These are phyloP conservation scores for Drosophila neoperkinsi DNA, from an alignment of 2,888 invertebrate genomes.

Conservation along the genomic window DNA sequence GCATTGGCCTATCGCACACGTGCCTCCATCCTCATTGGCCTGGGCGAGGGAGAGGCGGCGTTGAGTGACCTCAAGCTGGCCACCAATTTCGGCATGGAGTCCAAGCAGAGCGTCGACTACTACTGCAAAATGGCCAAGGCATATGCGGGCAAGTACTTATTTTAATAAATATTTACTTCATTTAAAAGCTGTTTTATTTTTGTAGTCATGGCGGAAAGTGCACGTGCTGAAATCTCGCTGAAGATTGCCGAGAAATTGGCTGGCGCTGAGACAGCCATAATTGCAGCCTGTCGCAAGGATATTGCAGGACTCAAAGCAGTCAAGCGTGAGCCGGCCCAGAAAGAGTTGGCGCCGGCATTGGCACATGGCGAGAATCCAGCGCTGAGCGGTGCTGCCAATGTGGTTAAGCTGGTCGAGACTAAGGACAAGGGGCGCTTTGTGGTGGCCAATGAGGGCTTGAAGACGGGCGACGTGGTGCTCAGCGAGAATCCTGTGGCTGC, in stretches of 20 bases:
- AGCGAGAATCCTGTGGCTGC: slow-evolving; percentile 91
- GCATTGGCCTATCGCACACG: slow-evolving; percentile 89
- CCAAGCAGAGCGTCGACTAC: slow-evolving; percentile 88
- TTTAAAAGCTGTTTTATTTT: slow-evolving; percentile 38
- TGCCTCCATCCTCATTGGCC: slow-evolving; percentile 88
- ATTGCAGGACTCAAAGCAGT: slow-evolving; percentile 81
- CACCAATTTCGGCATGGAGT: slow-evolving; percentile 88
- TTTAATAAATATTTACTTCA: background rate
- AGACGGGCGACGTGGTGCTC: slow-evolving; percentile 90
- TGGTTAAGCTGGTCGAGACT: slow-evolving; percentile 87
- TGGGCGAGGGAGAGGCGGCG: slow-evolving; percentile 87
- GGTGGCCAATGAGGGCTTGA: slow-evolving; percentile 86
- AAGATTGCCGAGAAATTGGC: slow-evolving; percentile 88
- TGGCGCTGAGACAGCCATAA: slow-evolving; percentile 85
- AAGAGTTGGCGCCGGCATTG: slow-evolving; percentile 73
- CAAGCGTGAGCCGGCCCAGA: slow-evolving; percentile 30
- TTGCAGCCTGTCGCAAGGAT: slow-evolving; percentile 85
- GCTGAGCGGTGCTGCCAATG: slow-evolving; percentile 87
- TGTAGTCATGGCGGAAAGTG: slow-evolving; percentile 87
- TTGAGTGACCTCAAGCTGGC: slow-evolving; percentile 89
- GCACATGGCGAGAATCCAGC: slow-evolving; percentile 86
- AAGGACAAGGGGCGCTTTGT: slow-evolving; percentile 89
- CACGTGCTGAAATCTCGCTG: slow-evolving; percentile 88
- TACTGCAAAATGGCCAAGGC: slow-evolving; percentile 90
- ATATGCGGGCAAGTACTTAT: slow-evolving; percentile 85